phyloP scores from a whole-genome alignment of 2,888 invertebrate species.

The Liopterus haemorrhoidalis region DNA sequence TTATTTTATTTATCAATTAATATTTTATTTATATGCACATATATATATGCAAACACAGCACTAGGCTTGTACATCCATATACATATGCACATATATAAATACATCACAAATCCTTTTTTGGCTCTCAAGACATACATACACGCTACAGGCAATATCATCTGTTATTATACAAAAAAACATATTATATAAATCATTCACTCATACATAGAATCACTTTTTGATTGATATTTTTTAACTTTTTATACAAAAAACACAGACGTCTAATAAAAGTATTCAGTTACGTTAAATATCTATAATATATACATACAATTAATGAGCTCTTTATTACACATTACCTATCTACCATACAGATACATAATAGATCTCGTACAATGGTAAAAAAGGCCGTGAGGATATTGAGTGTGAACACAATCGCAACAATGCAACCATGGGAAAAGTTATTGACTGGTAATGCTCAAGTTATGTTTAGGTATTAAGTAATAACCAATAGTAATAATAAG shows the following conservation, averaged over 20 bases:
- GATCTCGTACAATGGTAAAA: conserved; percentile 21
- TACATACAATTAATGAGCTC: conserved; percentile 46
- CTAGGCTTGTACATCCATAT: too few species aligned
- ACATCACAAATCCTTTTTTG: conserved; percentile 70
- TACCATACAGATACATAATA: conserved; percentile 35
- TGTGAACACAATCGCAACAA: conserved; percentile 21
- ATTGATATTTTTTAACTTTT: conserved; percentile 22
- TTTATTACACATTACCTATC: conserved; percentile 36
- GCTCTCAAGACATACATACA: conserved; percentile 65
- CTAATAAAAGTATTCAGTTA: conserved; percentile 20
- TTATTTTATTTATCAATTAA: too few species aligned
- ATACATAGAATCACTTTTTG: conserved; percentile 22
- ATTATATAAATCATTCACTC: conserved; percentile 35
- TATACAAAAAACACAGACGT: conserved; percentile 24
- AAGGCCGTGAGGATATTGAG: conserved; percentile 18
- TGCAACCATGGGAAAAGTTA: conserved; percentile 1
- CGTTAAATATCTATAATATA: conserved; percentile 35
- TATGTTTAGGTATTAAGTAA: too few species aligned
- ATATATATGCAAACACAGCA: too few species aligned
- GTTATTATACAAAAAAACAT: conserved; percentile 44
- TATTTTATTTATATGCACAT: too few species aligned
- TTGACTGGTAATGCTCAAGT: too few species aligned
- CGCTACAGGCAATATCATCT: conserved; percentile 51
- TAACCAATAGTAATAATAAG: too few species aligned
- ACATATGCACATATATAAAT: conserved; percentile 1